phyloP scores from a whole-genome alignment of 2,888 invertebrate species.

The Aelia acuminata region DNA sequence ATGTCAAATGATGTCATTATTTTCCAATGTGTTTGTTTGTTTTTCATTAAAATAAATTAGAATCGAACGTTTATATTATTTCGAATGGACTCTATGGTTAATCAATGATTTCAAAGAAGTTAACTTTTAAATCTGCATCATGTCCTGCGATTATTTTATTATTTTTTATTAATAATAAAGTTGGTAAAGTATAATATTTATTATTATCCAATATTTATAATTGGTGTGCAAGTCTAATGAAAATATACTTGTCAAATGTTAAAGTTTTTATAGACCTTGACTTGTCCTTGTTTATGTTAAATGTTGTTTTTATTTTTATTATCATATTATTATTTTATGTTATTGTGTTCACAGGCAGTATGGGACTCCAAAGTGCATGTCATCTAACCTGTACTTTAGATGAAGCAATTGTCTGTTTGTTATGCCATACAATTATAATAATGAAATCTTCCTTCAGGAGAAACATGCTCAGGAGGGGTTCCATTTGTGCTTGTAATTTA shows the following conservation, averaged over 20 bases:
- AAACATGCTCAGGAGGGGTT: constrained; percentile 42
- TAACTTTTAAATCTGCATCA: not conserved
- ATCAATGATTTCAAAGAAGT: not conserved
- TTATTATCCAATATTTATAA: not conserved
- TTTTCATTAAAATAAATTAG: not conserved
- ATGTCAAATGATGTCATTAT: constrained; percentile 3
- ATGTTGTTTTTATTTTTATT: not conserved
- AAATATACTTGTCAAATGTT: not conserved
- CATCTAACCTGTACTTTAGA: constrained; percentile 33
- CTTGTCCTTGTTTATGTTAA: not conserved
- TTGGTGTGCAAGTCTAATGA: too few species aligned
- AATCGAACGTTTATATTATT: not conserved
- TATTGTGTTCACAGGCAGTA: constrained; percentile 41
- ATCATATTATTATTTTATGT: not conserved
- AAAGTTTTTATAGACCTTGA: not conserved
- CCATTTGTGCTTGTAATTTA: constrained; percentile 41
- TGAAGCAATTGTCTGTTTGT: constrained; percentile 36
- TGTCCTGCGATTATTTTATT: not conserved
- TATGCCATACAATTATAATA: constrained; percentile 33
- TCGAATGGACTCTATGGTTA: not conserved
- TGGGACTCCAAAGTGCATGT: constrained; percentile 48
- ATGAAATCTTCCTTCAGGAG: constrained; percentile 30
- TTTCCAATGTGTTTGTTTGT: not conserved
- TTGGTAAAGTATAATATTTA: not conserved
- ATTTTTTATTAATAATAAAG: not conserved